Evolutionary conservation across 2,888 invertebrate species (phyloP).

Genomic region (Odontomyia ornata): DNA sequence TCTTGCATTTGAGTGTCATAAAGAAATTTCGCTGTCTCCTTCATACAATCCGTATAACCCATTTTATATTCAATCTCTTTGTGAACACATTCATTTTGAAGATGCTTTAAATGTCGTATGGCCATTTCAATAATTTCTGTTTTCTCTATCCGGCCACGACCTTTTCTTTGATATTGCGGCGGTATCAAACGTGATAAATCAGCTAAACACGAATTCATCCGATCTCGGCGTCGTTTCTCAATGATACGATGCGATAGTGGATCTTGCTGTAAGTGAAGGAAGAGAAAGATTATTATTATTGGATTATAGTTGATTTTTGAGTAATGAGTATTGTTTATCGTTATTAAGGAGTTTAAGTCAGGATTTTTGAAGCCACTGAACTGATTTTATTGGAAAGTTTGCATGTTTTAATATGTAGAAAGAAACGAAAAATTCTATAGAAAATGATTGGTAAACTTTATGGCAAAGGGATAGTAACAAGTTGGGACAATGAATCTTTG

Average conservation of each 20-base stretch:
- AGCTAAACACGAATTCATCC: slow-evolving; percentile 97
- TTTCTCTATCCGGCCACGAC: slow-evolving; percentile 94
- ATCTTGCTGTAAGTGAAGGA: slow-evolving; percentile 75
- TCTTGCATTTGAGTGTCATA: slow-evolving; percentile 87
- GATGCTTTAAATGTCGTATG: slow-evolving; percentile 89
- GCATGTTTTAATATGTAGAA: no score
- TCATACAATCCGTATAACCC: slow-evolving; percentile 91
- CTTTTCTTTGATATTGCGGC: slow-evolving; percentile 91
- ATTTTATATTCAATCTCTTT: slow-evolving; percentile 72
- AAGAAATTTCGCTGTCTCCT: slow-evolving; percentile 88
- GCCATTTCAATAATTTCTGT: slow-evolving; percentile 99
- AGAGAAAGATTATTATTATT: not conserved
- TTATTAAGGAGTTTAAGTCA: no score
- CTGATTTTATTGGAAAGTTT: no score
- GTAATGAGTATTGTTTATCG: no score
- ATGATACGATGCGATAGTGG: slow-evolving; percentile 98
- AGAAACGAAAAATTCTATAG: no score
- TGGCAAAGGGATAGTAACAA: no score
- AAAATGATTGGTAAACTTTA: no score
- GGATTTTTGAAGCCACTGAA: no score
- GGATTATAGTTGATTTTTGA: no score
- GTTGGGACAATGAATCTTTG: no score
- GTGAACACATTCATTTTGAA: slow-evolving; percentile 72
- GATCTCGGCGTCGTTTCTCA: slow-evolving; percentile 91
- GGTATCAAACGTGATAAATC: slow-evolving; percentile 94